Base-by-base conservation (phyloP, 2,888 invertebrate genomes). In the Chymomyza caudatula region DNA sequence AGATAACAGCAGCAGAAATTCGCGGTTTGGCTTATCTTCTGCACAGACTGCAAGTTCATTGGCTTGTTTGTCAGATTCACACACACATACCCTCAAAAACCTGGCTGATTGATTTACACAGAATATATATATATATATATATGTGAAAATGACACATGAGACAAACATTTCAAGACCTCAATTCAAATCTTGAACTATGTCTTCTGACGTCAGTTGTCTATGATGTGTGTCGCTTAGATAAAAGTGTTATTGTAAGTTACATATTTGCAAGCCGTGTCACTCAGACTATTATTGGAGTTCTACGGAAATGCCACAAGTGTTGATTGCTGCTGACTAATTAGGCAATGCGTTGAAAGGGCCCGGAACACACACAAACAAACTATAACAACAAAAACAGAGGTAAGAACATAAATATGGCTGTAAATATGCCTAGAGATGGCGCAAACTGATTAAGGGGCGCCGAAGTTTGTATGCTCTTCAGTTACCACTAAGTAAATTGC, bases 121-220 rank as follows among this genome's bases (percentile, higher is more conserved):
- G 11, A 82, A 85, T 82, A 70, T 25, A 57, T 23, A 11, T 17
- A 37, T 8, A 11, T 37, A 51, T 15, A 17, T 29, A 51, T 37
- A 11, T 8, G 2, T 37, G 29, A 1, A 11, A 8, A 37, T 37
- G 29, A 37, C 29, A 37, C 29, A 37, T 37, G 29, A 4, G 3
- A 11, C 29, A 37, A 37, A 37, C 29, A 37, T 37, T 37, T 37
- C 2, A 37, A 37, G 29, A 37, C 1, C 29, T 37, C 29, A 37
- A 1, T 37, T 37, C 29, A 11, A 37, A 11, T 37, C 29, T 29
- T 8, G 29, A 29, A 29, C 29, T 29, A 29, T 29, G 23, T 29
- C 29, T 8, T 11, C 11, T 37, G 29, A 37, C 29, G 29, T 37
- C 29, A 37, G 29, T 37, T 37, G 11, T 11, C 29, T 29, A 11